A percentile compares a stretch with the other conserved stretches of the same genome.
Evolutionary conservation across 2,888 invertebrate genomes (phyloP).

Genomic region (Drosophila incognita): DNA sequence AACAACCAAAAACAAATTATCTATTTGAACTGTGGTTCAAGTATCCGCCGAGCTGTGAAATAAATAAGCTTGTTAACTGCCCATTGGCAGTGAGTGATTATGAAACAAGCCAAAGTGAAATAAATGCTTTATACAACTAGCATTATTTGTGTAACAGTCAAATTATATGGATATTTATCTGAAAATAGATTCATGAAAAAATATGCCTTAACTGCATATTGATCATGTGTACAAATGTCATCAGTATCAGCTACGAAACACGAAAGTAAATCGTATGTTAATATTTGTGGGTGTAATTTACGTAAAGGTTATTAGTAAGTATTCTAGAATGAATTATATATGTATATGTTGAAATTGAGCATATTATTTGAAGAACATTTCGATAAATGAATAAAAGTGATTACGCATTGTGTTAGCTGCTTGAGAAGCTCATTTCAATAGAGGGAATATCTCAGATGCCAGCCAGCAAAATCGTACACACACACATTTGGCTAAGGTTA

Average conservation of each 20-base stretch:
- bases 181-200: no score
- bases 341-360: background rate
- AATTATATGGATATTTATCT: background rate
- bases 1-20: conserved; percentile 60
- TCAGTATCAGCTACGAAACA: background rate
- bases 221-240: background rate
- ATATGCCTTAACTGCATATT: background rate
- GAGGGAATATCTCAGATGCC: background rate
- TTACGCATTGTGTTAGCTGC: background rate
- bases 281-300: background rate
- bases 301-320: no score
- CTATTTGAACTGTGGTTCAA: conserved; percentile 74
- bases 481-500: conserved; percentile 31
- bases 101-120: background rate
- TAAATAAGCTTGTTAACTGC: conserved; percentile 8
- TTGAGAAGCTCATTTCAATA: background rate
- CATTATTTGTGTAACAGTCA: background rate
- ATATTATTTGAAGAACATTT: background rate
- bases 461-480: background rate
- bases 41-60: conserved; percentile 24
- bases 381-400: background rate
- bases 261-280: background rate
- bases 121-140: background rate
- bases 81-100: background rate
- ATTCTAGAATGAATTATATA: background rate